Conservation (phyloP, 2,888 invertebrate species). For the Gibbula magus region DNA sequence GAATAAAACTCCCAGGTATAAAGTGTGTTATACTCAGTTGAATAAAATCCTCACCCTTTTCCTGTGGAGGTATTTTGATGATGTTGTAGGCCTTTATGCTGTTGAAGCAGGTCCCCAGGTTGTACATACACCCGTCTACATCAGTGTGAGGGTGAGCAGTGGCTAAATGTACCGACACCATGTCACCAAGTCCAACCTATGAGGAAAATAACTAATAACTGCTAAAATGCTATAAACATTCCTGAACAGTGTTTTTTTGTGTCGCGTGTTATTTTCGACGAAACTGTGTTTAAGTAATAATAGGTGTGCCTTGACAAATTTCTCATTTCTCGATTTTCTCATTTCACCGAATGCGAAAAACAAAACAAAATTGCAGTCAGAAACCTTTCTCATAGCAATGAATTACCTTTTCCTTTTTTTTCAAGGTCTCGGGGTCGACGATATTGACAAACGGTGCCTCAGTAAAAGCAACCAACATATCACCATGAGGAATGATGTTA, state of each 20-base stretch:
- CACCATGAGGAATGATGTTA: conserved; percentile 91
- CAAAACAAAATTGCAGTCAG: too few species aligned
- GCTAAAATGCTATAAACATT: background rate
- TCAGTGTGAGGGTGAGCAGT: conserved; percentile 92
- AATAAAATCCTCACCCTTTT: conserved; percentile 25
- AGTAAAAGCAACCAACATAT: conserved; percentile 90
- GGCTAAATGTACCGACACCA: conserved; percentile 84
- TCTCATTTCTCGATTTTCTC: too few species aligned
- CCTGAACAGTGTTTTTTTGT: too few species aligned
- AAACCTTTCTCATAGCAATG: too few species aligned
- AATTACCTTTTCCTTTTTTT: conserved; percentile 83
- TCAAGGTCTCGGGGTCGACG: conserved; percentile 84
- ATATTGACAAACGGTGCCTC: conserved; percentile 88
- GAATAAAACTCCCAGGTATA: too few species aligned
- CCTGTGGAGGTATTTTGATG: conserved; percentile 56
- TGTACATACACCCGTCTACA: conserved; percentile 85
- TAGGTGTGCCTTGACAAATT: too few species aligned
- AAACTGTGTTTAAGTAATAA: too few species aligned
- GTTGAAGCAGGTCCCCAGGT: conserved; percentile 82
- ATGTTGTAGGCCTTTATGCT: conserved; percentile 42
- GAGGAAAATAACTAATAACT: background rate
- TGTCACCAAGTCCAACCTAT: conserved; percentile 81
- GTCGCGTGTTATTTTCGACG: too few species aligned
- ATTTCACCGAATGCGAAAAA: too few species aligned
- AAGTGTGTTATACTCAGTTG: too few species aligned